Evolutionary conservation across 1,140 invertebrate species (phyloP).

Genomic region (Drosophila setifemur): DNA sequence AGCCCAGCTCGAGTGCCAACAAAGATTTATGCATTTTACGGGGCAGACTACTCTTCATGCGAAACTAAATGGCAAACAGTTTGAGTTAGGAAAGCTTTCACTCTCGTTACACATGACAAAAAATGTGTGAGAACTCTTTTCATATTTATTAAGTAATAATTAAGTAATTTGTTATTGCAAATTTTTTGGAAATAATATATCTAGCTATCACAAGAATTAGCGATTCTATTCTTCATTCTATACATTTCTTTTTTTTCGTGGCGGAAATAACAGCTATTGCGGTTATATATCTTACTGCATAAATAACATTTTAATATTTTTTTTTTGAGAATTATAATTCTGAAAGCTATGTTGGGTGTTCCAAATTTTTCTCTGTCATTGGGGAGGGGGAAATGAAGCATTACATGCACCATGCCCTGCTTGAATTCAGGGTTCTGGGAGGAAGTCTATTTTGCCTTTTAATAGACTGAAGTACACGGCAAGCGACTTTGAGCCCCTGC

Average conservation of each 20-base stretch:
- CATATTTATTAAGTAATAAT: too few species aligned
- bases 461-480: slow-evolving; percentile 65
- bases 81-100: slow-evolving; percentile 60
- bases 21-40: slow-evolving; percentile 76
- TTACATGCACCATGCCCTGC: slow-evolving; percentile 15
- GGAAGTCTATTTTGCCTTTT: slow-evolving; percentile 61
- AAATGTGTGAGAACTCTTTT: too few species aligned
- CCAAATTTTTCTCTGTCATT: neutral
- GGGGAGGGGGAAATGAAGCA: slow-evolving; percentile 43
- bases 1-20: slow-evolving; percentile 52
- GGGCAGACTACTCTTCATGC: slow-evolving; percentile 61
- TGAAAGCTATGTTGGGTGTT: too few species aligned
- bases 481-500: slow-evolving; percentile 15
- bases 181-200: too few species aligned
- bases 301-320: too few species aligned
- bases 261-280: too few species aligned
- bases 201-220: too few species aligned
- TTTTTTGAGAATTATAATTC: too few species aligned
- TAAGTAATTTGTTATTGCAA: too few species aligned
- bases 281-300: too few species aligned
- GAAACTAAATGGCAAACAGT: slow-evolving; percentile 74
- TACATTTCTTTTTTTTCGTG: too few species aligned
- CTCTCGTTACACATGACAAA: slow-evolving; percentile 18
- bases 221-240: too few species aligned
- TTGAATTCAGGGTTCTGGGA: neutral